Evolutionary conservation across 2,113 vertebrate species (phyloP).

Genomic region (Saiga tatarica): DNA sequence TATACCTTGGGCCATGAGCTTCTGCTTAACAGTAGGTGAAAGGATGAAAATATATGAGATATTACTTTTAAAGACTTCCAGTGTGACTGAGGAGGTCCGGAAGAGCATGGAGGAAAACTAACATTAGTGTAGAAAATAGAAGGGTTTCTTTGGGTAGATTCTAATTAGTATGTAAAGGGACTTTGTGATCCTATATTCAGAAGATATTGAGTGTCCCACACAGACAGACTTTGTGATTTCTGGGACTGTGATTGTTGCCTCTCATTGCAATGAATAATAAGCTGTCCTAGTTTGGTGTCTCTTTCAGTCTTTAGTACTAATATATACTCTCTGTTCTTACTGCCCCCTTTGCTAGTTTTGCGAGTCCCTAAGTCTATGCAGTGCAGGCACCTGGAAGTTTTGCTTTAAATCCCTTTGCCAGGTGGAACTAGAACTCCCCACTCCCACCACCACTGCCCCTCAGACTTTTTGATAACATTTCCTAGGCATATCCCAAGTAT

Average conservation of each 20-base stretch:
- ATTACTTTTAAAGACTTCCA: not conserved
- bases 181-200: not conserved
- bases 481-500: not conserved
- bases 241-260: not conserved
- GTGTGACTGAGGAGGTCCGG: not conserved
- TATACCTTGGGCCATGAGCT: not conserved
- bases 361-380: not conserved
- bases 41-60: not conserved
- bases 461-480: not conserved
- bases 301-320: not conserved
- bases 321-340: not conserved
- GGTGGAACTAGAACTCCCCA: not conserved
- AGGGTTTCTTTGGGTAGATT: not conserved
- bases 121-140: not conserved
- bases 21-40: not conserved
- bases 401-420: not conserved
- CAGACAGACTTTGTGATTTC: not conserved
- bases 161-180: not conserved
- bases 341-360: not conserved
- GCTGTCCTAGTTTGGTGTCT: not conserved
- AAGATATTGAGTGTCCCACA: not conserved
- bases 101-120: not conserved
- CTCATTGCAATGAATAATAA: not conserved
- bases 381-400: not conserved
- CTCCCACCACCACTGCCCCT: not conserved